Evolutionary conservation across 30 jellyfish, hydroid and myxozoan genomes (phyloP), one percentile per base, ranked within the genome.

Genomic region (Haliclystus octoradiatus): DNA sequence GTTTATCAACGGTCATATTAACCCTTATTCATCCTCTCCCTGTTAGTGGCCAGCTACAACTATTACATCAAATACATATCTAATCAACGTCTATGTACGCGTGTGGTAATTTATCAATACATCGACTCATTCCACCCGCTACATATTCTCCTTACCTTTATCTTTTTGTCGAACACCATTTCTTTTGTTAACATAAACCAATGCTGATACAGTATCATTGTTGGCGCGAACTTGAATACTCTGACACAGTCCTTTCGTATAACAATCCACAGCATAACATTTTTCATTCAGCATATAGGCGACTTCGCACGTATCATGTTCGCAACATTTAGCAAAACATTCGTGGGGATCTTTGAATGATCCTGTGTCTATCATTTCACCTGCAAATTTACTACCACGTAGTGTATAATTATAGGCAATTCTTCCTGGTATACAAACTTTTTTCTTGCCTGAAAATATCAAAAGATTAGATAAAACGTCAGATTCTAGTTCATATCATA

Each of bases 271-370:
- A 29, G 94, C 92, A 65, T 31, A 73, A 34, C 96, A 87, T 63
- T 68, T 87, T 22, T 74, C 68, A 7, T 62, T 68, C 50, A 62
- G 25, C 4, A 79, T 68, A 29, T 87, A 81, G 1, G 94, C 96
- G 9, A 87, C 96, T 68, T 87, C 96, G 50, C 96, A 87, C 33
- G 84, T 80, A 7, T 53, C 72, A 50, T 87, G 96, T 23, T 79
- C 92, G 60, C 96, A 87, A 49, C 96, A 87, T 63, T 79, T 79
- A 72, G 73, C 78, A n/a, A 88, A 78, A 62, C 96, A 87, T 61
- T 87, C 85, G 33, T 74, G 74, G 31, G 75, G 47, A 70, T 87
- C 96, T 2, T 71, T 77, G 46, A 79, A 82, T 19, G 83, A 74
- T 2, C 94, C 94, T 9, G 78, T 50, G 69, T 87, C 96, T 74